Base-by-base conservation (phyloP, 2,888 invertebrate species). In the Acholoe squamosa region DNA sequence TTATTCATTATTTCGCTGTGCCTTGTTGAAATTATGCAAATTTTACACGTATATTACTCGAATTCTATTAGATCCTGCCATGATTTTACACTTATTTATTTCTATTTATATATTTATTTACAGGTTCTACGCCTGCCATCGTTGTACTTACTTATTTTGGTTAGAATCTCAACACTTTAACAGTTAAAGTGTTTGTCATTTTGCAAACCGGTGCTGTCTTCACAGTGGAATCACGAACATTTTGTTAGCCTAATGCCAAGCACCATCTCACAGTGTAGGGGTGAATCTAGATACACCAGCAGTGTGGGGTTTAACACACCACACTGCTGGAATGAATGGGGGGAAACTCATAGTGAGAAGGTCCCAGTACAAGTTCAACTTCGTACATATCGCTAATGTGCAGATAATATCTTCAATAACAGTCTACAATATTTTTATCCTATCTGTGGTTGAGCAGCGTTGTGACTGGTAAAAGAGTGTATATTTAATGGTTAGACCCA, bases 1-100 rank as follows among this genome's bases (percentile, higher is more conserved):
- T 34, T 80, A 80, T 80, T 80, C 34, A 80, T 80, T 7, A 43
- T 80, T 43, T 80, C 12, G 25, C 80, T 80, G 80, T 80, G 80
- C 80, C 80, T 80, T 80, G 80, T 34, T 80, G n/a, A 43, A 33
- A 34, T 80, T 80, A 43, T 80, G 80, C 80, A 43, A 80, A 7
- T 1, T 76, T 33, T 43, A 80, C 80, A 43, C 33, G 10, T 80
- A 80, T 43, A 43, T 34, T 80, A 43, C 16, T 43, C 43, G 80
- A n/a, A 10, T 34, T 80, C 43, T 80, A 80, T 33, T 43, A 33
- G 19, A 80, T 80, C 80, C 80, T 80, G 80, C 80, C 80, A 80
- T 80, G 5, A 3, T 80, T 43, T 80, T 33, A 34, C 31, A 80
- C 5, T 43, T 80, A 34, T 34, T 34, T 80, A 80, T 80, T 43